Percentiles rank a stretch among this genome's conserved stretches.
Conservation (phyloP, 1,140 invertebrate species). For the Anastrepha obliqua region DNA sequence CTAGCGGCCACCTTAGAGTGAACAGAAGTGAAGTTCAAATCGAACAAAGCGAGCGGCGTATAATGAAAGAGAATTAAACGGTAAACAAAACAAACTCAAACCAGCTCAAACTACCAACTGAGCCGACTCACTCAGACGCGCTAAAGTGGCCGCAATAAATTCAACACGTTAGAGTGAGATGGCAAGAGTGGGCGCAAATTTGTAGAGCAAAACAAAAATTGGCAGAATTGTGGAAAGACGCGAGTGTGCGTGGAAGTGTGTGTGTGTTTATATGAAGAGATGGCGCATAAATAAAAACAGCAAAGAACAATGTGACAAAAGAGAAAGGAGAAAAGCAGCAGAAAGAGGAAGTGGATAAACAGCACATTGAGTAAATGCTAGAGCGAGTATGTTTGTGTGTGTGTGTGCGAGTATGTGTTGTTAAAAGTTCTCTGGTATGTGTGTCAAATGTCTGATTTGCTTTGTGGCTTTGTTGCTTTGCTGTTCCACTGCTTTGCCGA, state of each 20-base stretch:
- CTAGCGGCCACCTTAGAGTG: neutral
- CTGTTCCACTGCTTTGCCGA: neutral
- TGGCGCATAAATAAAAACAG: neutral
- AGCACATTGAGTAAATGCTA: neutral
- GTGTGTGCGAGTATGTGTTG: neutral
- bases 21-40: neutral
- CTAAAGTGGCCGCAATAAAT: neutral
- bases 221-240: neutral
- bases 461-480: neutral
- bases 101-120: neutral
- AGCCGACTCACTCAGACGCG: neutral
- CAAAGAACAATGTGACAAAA: neutral
- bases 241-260: neutral
- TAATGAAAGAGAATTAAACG: slow-evolving; percentile 4
- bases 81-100: slow-evolving; percentile 50
- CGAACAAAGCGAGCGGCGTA: slow-evolving; percentile 33
- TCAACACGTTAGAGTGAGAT: slow-evolving; percentile 3
- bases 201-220: slow-evolving; percentile 38
- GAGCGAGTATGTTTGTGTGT: neutral
- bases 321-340: neutral
- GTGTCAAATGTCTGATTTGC: neutral
- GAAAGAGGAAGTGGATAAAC: slow-evolving; percentile 33
- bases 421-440: neutral
- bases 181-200: slow-evolving; percentile 14
- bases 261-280: neutral